Evolutionary conservation across 1,140 invertebrate species (phyloP).

Genomic region (Caerostris darwini): DNA sequence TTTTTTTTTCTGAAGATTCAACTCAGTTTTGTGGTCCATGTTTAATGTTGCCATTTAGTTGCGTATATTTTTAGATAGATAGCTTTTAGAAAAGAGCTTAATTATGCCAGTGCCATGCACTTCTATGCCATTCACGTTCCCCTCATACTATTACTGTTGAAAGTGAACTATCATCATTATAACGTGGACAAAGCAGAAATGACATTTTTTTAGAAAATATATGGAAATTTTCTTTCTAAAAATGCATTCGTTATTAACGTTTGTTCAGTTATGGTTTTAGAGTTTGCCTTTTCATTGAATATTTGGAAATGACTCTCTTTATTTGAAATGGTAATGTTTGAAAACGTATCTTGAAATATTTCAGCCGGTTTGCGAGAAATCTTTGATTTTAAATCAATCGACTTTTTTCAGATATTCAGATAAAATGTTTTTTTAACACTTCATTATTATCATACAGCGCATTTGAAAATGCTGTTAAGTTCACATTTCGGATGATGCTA

Average conservation of each 20-base stretch:
- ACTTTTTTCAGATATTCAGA: no score
- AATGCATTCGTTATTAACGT: background rate
- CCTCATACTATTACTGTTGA: background rate
- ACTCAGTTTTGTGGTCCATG: constrained; percentile 19
- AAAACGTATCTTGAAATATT: background rate
- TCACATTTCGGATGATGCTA: no score
- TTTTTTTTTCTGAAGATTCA: background rate
- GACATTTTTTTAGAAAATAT: background rate
- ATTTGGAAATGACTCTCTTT: background rate
- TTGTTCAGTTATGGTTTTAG: background rate
- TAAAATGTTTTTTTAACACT: no score
- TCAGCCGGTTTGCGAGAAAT: no score
- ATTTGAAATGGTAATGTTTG: background rate
- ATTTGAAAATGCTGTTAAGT: no score
- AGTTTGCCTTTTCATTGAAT: background rate
- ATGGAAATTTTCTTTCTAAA: background rate
- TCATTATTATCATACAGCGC: no score
- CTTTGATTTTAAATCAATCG: no score
- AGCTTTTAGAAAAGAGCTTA: constrained; percentile 12
- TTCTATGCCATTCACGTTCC: background rate
- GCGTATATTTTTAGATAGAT: constrained; percentile 36
- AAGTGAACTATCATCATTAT: background rate
- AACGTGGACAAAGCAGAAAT: background rate
- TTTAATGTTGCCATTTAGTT: constrained; percentile 54
- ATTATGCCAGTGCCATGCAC: background rate